These are phyloP conservation scores for Coregonus ussuriensis DNA, from an alignment of 2,797 vertebrate genomes.

Conservation along the genomic window DNA sequence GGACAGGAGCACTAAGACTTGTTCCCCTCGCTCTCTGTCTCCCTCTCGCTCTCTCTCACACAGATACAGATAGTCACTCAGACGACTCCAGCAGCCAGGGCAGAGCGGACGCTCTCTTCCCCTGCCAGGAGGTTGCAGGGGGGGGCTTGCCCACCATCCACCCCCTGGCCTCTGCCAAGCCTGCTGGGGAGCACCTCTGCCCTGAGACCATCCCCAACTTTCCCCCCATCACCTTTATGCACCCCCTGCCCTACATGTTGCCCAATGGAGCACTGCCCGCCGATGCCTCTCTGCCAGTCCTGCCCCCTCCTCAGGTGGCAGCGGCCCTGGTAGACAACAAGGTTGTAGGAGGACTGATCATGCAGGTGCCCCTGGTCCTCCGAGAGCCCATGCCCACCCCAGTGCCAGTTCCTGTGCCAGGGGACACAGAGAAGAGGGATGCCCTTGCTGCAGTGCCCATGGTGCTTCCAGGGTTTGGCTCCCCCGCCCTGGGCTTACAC, in stretches of 20 bases:
- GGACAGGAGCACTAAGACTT: background rate
- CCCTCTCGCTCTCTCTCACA: background rate
- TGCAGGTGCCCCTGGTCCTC: conserved; percentile 72
- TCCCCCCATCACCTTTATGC: conserved; percentile 80
- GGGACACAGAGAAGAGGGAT: conserved; percentile 80
- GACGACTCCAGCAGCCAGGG: conserved; percentile 78
- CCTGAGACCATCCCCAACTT: conserved; percentile 68
- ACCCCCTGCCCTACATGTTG: conserved; percentile 80
- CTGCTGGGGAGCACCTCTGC: conserved; percentile 51
- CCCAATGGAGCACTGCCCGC: conserved; percentile 70
- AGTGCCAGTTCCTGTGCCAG: conserved; percentile 57
- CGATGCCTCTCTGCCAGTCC: conserved; percentile 71
- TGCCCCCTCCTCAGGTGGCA: conserved; percentile 45
- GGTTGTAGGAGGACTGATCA: conserved; percentile 70
- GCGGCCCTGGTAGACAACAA: conserved; percentile 77
- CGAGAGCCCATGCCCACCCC: conserved; percentile 42
- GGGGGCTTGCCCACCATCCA: conserved; percentile 36
- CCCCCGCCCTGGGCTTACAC: conserved; percentile 67
- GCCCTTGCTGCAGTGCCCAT: conserved; percentile 67
- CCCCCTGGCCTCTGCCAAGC: conserved; percentile 39
- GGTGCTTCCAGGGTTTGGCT: conserved; percentile 76
- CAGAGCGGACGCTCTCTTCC: conserved; percentile 44
- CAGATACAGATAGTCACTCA: conserved; percentile 93
- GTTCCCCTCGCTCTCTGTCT: background rate
- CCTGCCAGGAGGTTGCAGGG: conserved; percentile 15